Evolutionary conservation across 2,113 vertebrate genomes (phyloP), one percentile per base, ranked within the genome.

Genomic region (Lota lota): DNA sequence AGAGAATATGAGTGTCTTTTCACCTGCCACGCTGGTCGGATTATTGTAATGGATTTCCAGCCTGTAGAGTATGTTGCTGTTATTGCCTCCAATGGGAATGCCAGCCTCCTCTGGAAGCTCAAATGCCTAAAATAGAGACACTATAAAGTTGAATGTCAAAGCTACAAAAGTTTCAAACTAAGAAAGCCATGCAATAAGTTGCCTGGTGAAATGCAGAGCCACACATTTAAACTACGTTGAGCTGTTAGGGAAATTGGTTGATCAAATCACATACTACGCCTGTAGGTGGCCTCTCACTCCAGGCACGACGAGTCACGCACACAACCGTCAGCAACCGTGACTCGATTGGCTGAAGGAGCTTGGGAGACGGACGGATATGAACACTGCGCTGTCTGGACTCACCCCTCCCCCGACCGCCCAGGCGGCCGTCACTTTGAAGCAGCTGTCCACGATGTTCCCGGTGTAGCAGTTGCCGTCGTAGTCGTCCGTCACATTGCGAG

Each of bases 31-130:
- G 3, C 71, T 73, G 22, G 88, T 36, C 58, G 83, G 90, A 69
- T 94, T 95, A 80, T 93, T 94, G 85, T 94, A 95, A 70, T 95
- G 94, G 72, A 94, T 76, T 87, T 96, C 94, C 74, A 95, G 78
- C n/a, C 82, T 77, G 64, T 93, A 79, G 21, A 90, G 88, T 0
- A 61, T 71, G 18, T 87, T 70, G 1, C 79, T 88, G 14, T 74
- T 10, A 7, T 71, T 80, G 1, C 88, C 91, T 20, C 93, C 94
- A 2, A 93, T 47, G 15, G 93, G 91, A 75, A 93, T 7, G 2
- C 91, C 94, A 1, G 75, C 83, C 16, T 91, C 79, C 61, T 80
- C 68, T 4, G 65, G 85, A 62, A 89, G 18, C 64, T 82, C 61
- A 33, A 70, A 77, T 0, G 28, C 69, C 84, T 87, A 54, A 5